These are phyloP conservation scores for Piscicola geometra DNA, from an alignment of 2,888 invertebrate genomes.

Conservation along the genomic window DNA sequence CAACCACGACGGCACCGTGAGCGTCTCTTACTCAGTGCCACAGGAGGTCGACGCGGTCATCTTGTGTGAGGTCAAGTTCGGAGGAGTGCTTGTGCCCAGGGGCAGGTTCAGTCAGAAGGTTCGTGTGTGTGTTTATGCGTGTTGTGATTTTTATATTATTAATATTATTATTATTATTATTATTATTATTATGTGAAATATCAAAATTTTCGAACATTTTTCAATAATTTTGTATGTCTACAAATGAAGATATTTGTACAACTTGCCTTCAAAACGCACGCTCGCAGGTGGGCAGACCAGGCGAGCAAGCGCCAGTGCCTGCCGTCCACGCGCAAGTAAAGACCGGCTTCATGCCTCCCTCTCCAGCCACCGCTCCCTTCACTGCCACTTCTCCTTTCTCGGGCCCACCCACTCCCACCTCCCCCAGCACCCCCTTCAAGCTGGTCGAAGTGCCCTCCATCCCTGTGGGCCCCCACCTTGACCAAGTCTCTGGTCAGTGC, in stretches of 20 bases:
- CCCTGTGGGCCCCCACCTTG: conserved; percentile 31
- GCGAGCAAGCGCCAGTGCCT: conserved; percentile 1
- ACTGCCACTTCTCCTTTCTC: background rate
- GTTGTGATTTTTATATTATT: too few relatives aligned
- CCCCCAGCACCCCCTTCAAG: conserved; percentile 21
- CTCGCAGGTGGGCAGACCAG: conserved; percentile 28
- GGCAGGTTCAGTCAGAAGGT: conserved; percentile 36
- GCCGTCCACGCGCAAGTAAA: background rate
- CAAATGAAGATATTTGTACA: too few relatives aligned
- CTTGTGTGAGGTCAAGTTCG: conserved; percentile 36
- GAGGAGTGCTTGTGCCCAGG: conserved; percentile 35
- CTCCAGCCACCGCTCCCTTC: conserved; percentile 16
- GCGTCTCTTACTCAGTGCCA: conserved; percentile 33
- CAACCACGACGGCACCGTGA: conserved; percentile 38
- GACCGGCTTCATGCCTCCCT: background rate
- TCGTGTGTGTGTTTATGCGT: too few relatives aligned
- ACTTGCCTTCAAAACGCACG: too few relatives aligned
- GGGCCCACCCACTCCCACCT: conserved; percentile 8
- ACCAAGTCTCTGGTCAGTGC: conserved; percentile 33
- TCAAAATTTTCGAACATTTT: too few relatives aligned
- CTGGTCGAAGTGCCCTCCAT: conserved; percentile 31
- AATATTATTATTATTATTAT: background rate
- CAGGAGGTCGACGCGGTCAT: conserved; percentile 25
- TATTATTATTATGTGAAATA: too few relatives aligned
- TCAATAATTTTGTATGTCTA: too few relatives aligned